These are phyloP conservation scores for Drosophila sproati DNA, from an alignment of 1,140 invertebrate genomes.

Conservation along the genomic window DNA sequence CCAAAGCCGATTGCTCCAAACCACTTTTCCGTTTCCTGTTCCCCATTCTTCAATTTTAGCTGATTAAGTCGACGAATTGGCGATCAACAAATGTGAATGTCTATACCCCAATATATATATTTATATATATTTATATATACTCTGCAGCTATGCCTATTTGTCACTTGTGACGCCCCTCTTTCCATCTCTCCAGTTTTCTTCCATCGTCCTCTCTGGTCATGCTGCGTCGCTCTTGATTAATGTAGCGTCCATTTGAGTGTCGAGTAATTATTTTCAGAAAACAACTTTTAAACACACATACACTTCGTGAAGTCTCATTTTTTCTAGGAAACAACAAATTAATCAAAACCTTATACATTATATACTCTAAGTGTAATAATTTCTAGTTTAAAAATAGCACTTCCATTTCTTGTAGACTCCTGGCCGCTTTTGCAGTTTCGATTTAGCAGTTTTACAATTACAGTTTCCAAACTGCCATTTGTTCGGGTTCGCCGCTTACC, in stretches of 20 bases:
- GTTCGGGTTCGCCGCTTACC: too few relatives aligned
- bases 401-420: too few relatives aligned
- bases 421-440: too few relatives aligned
- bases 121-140: neutral
- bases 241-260: constrained; percentile 35
- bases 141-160: constrained; percentile 16
- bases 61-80: neutral
- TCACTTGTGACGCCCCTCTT: neutral
- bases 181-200: neutral
- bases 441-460: neutral
- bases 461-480: neutral
- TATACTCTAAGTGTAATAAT: too few relatives aligned
- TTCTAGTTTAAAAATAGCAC: too few relatives aligned
- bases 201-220: neutral
- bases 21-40: constrained; percentile 28
- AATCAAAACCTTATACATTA: too few relatives aligned
- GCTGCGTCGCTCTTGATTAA: constrained; percentile 30
- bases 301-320: neutral
- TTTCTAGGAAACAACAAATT: too few relatives aligned
- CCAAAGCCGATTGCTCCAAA: constrained; percentile 34
- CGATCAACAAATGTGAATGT: constrained; percentile 24
- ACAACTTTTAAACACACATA: constrained; percentile 17
- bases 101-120: neutral
- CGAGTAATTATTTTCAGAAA: constrained; percentile 38
- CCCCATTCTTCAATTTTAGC: constrained; percentile 12